Percentiles rank a stretch among this genome's conserved stretches.
These are phyloP conservation scores for Lepisosteus oculatus DNA, from an alignment of 2,113 vertebrate species.

Conservation along the genomic window DNA sequence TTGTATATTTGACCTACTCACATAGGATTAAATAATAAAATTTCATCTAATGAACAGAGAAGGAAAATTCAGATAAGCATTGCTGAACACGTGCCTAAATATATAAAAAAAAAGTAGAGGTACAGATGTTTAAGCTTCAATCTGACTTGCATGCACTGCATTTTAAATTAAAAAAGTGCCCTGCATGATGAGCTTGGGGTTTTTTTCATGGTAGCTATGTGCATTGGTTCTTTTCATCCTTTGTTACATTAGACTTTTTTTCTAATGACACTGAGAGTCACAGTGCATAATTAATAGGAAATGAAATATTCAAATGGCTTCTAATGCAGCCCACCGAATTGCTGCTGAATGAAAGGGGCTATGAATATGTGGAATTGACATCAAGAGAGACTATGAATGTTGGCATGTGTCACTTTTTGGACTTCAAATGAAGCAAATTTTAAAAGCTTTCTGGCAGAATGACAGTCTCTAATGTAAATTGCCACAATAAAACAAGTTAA, in stretches of 20 bases:
- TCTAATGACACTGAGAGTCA: constrained; percentile 99
- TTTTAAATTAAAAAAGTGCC: constrained; percentile 85
- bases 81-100: constrained; percentile 55
- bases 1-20: constrained; percentile 33
- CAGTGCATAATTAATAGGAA: constrained; percentile 99
- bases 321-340: constrained; percentile 97
- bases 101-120: constrained; percentile 45
- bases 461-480: constrained; percentile 67
- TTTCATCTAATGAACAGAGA: constrained; percentile 50
- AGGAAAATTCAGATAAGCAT: constrained; percentile 59
- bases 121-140: constrained; percentile 86
- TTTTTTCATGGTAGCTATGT: constrained; percentile 84
- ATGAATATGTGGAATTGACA: constrained; percentile 77
- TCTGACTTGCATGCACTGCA: constrained; percentile 87
- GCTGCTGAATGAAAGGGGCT: constrained; percentile 87
- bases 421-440: constrained; percentile 81
- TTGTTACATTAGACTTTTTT: constrained; percentile 98
- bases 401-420: constrained; percentile 93
- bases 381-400: constrained; percentile 75
- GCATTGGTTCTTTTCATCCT: constrained; percentile 96
- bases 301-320: constrained; percentile 99
- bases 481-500: constrained; percentile 77
- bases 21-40: constrained; percentile 48
- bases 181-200: constrained; percentile 97
- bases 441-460: constrained; percentile 78